Conservation (phyloP, 2,797 vertebrate species). For the Margarornis squamiger region DNA sequence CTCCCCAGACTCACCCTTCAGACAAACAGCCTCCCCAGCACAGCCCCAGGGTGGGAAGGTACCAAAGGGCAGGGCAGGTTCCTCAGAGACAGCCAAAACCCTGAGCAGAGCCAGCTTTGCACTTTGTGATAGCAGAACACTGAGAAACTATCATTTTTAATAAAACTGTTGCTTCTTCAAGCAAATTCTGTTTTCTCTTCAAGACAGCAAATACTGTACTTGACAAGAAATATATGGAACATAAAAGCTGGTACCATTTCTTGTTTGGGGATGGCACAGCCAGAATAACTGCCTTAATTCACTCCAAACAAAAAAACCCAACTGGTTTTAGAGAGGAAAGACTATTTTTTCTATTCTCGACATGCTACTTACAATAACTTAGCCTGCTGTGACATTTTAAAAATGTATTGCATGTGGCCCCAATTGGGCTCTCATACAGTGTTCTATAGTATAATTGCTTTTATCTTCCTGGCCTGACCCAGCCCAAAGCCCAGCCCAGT, state of each 20-base stretch:
- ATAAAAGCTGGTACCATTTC: neutral
- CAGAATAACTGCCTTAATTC: neutral
- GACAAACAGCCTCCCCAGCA: neutral
- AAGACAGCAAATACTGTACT: neutral
- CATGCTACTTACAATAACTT: neutral
- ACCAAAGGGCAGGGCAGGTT: neutral
- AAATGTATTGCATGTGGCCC: neutral
- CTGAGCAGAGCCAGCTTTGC: neutral
- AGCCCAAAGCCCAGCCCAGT: neutral
- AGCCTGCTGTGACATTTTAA: neutral
- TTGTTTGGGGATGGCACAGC: neutral
- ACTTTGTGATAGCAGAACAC: neutral
- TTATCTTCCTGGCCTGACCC: neutral
- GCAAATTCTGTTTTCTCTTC: neutral
- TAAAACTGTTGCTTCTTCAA: neutral
- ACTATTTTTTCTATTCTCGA: neutral
- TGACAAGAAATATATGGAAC: neutral
- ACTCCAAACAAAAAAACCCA: neutral
- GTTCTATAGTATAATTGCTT: neutral
- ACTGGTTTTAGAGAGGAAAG: neutral
- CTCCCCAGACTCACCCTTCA: neutral
- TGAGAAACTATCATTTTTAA: neutral
- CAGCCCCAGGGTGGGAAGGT: neutral
- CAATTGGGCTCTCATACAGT: neutral
- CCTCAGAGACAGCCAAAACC: neutral